Conservation (phyloP, 2,888 invertebrate species). For the Lithophane socia region DNA sequence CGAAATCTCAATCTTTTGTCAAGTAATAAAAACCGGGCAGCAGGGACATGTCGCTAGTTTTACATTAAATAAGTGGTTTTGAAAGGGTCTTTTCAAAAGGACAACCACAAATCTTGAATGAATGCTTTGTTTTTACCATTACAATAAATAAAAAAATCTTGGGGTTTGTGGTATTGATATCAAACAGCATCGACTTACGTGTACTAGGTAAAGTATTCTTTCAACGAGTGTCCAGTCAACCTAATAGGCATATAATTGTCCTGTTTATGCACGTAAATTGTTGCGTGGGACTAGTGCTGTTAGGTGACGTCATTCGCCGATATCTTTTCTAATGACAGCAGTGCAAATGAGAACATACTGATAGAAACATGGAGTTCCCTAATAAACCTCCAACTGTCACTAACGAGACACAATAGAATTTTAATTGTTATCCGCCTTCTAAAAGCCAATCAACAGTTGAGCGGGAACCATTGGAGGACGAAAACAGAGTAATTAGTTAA, state of each 20-base stretch:
- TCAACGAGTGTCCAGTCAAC: constrained; percentile 19
- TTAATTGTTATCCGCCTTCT: too few species aligned
- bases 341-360: neutral
- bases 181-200: constrained; percentile 4
- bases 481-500: neutral
- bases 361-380: constrained; percentile 1
- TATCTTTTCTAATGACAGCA: neutral
- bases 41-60: neutral
- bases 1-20: too few species aligned
- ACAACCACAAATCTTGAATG: neutral
- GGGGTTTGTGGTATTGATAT: neutral
- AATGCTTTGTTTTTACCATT: neutral
- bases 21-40: too few species aligned
- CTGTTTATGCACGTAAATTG: constrained; percentile 2
- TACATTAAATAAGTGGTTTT: neutral
- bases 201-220: constrained; percentile 13
- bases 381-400: too few species aligned
- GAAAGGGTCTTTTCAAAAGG: neutral
- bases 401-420: too few species aligned
- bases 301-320: constrained; percentile 19
- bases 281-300: constrained; percentile 16
- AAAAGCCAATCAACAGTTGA: too few species aligned
- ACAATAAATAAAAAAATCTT: neutral
- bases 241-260: constrained; percentile 13
- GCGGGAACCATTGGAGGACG: neutral